Conservation (phyloP, 2,797 vertebrate species). For the Enoplosus armatus region DNA sequence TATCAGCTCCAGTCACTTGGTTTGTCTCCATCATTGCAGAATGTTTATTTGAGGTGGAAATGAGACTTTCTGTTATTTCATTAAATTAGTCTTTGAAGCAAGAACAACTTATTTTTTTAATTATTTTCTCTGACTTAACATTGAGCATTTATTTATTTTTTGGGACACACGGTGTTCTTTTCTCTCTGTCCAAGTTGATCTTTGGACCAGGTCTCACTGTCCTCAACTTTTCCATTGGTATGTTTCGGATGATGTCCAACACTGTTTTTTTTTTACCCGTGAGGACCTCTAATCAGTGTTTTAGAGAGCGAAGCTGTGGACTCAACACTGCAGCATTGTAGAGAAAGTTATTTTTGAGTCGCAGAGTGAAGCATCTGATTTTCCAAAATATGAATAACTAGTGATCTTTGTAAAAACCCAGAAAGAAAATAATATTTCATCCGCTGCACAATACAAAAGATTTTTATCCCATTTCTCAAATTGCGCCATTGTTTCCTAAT, state of each 20-base stretch:
- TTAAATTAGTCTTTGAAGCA: background rate
- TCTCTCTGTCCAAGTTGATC: background rate
- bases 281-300: too few relatives aligned
- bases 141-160: conserved; percentile 4
- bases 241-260: background rate
- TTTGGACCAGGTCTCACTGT: too few relatives aligned
- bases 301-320: too few relatives aligned
- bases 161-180: background rate
- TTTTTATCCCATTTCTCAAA: background rate
- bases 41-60: background rate
- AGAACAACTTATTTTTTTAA: background rate
- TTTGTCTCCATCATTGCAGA: too few relatives aligned
- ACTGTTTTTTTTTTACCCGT: background rate
- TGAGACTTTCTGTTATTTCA: background rate
- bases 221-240: background rate
- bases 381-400: too few relatives aligned
- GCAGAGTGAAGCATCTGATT: too few relatives aligned
- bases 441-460: background rate
- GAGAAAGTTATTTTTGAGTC: too few relatives aligned
- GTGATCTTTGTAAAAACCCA: too few relatives aligned
- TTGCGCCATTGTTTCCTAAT: background rate
- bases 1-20: background rate
- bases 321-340: too few relatives aligned
- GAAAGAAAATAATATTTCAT: background rate
- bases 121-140: background rate